A percentile compares a stretch with the other conserved stretches of the same genome.
Conservation (phyloP, 2,888 invertebrate species). For the Platynereis dumerilii region DNA sequence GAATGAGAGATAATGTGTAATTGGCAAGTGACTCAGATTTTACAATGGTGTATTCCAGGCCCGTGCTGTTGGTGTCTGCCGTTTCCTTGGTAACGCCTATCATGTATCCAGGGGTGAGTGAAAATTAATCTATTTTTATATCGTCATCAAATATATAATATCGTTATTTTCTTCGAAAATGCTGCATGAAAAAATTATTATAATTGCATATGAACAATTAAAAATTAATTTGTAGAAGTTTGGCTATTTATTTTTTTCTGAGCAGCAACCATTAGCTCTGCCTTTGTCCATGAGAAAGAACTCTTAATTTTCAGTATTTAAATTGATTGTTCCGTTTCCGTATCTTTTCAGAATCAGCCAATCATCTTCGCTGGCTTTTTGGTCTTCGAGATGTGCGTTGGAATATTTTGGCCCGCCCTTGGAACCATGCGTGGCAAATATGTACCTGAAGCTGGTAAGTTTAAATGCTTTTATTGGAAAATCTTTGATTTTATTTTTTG, state of each 20-base stretch:
- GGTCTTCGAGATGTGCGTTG: slow-evolving; percentile 66
- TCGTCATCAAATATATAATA: too few species aligned
- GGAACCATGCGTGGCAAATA: slow-evolving; percentile 65
- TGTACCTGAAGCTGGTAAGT: slow-evolving; percentile 65
- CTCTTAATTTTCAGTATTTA: slow-evolving; percentile 12
- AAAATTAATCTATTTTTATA: not conserved
- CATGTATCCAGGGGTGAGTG: slow-evolving; percentile 60
- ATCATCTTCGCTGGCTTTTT: slow-evolving; percentile 64
- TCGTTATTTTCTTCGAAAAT: too few species aligned
- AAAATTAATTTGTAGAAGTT: not conserved
- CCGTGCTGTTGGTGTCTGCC: slow-evolving; percentile 62
- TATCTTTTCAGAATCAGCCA: slow-evolving; percentile 58
- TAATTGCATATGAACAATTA: too few species aligned
- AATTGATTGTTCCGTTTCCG: too few species aligned
- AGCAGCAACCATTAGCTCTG: too few species aligned
- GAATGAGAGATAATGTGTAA: too few species aligned
- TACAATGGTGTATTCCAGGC: slow-evolving; percentile 54
- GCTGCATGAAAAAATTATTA: too few species aligned
- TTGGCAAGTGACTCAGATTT: too few species aligned
- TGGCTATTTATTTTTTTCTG: not conserved
- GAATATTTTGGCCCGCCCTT: slow-evolving; percentile 67
- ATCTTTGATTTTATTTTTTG: too few species aligned
- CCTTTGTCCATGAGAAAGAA: not conserved
- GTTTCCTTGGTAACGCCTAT: slow-evolving; percentile 62
- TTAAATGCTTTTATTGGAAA: not conserved